Percentiles rank a stretch among this genome's conserved stretches.
Evolutionary conservation across 2,888 invertebrate genomes (phyloP).

Genomic region (Odiellus spinosus): DNA sequence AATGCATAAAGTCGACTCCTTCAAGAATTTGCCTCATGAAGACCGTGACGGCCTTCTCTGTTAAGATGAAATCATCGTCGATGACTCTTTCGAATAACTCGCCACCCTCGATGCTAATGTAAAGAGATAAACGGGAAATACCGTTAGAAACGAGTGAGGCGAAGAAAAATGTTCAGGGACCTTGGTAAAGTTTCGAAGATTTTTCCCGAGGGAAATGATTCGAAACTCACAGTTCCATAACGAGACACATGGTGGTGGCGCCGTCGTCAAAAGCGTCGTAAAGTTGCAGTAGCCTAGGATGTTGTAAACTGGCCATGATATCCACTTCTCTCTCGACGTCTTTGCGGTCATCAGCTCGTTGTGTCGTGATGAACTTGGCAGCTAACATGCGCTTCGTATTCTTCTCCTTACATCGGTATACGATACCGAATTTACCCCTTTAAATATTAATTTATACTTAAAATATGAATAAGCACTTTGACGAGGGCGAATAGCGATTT

Average conservation of each 20-base stretch:
- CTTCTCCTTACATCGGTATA: constrained; percentile 79
- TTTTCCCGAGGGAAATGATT: neutral
- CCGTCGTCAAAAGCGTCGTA: constrained; percentile 82
- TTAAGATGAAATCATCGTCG: constrained; percentile 91
- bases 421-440: constrained; percentile 95
- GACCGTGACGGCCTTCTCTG: constrained; percentile 87
- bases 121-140: neutral
- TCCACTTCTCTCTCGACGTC: constrained; percentile 92
- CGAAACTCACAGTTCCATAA: constrained; percentile 83
- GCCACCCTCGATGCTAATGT: constrained; percentile 79
- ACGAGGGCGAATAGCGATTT: neutral
- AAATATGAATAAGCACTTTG: neutral
- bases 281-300: constrained; percentile 87
- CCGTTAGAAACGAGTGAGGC: neutral
- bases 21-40: constrained; percentile 98
- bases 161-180: neutral
- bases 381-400: constrained; percentile 62
- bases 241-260: constrained; percentile 76
- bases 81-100: constrained; percentile 97
- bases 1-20: constrained; percentile 92
- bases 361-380: constrained; percentile 78
- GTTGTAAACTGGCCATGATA: constrained; percentile 85
- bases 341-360: constrained; percentile 66
- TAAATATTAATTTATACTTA: neutral
- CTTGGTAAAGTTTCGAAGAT: neutral